Conservation (phyloP, 2,113 vertebrate species). For the Semnornis frantzii region DNA sequence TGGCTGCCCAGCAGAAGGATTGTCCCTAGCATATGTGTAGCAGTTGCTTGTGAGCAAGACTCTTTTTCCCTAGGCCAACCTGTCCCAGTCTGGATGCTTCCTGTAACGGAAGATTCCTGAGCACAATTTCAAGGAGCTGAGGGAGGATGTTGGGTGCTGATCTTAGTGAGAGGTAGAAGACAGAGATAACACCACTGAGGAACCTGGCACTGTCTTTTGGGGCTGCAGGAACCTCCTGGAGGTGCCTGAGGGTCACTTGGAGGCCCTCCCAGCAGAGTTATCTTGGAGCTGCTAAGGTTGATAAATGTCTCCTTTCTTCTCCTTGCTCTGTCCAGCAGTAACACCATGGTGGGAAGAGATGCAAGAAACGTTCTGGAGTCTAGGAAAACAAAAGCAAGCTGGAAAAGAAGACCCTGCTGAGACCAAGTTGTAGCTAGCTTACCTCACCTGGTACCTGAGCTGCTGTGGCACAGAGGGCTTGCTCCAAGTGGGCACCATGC, state of each 20-base stretch:
- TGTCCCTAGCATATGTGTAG: not conserved
- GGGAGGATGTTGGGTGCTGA: not conserved
- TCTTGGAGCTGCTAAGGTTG: not conserved
- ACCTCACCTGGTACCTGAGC: not conserved
- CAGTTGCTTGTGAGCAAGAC: not conserved
- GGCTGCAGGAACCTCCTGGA: not conserved
- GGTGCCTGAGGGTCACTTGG: not conserved
- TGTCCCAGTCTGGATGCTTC: not conserved
- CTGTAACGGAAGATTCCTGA: not conserved
- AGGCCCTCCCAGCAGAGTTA: not conserved
- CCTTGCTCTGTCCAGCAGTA: constrained; percentile 71
- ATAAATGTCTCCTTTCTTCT: constrained; percentile 31
- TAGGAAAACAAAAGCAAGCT: constrained; percentile 27
- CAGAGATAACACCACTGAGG: not conserved
- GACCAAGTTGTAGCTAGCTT: constrained; percentile 48
- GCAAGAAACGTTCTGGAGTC: not conserved
- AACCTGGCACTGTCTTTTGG: not conserved
- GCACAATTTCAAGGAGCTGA: not conserved
- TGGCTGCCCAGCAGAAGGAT: not conserved
- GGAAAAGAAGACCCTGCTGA: constrained; percentile 49
- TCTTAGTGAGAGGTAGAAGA: not conserved
- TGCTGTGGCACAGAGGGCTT: not conserved
- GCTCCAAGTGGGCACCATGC: not conserved
- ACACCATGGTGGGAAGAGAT: not conserved
- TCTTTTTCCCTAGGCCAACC: not conserved